Conservation (phyloP, 2,113 vertebrate genomes). For the Scopus umbretta region DNA sequence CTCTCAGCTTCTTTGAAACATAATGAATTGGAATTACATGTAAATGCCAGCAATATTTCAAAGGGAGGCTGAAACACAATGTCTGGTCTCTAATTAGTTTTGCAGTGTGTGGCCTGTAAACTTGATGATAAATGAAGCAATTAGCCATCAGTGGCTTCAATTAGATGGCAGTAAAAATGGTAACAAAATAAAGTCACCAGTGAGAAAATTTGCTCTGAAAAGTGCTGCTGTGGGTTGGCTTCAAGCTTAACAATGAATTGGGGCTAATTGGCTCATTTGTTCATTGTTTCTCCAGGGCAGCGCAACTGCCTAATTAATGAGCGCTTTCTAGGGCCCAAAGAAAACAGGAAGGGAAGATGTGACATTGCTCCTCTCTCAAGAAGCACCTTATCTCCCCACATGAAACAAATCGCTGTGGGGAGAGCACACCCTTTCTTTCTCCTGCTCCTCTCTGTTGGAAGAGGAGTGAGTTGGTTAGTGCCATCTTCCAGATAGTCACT, state of each 20-base stretch:
- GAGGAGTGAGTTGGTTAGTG: not conserved
- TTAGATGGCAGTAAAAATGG: slow-evolving; percentile 57
- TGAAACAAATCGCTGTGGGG: not conserved
- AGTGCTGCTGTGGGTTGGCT: slow-evolving; percentile 9
- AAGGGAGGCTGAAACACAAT: slow-evolving; percentile 28
- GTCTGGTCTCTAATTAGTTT: slow-evolving; percentile 46
- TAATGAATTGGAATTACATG: slow-evolving; percentile 31
- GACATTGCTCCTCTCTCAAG: not conserved
- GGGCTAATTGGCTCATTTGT: slow-evolving; percentile 38
- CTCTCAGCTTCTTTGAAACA: slow-evolving; percentile 22
- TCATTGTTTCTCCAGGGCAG: not conserved
- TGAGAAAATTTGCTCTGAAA: not conserved
- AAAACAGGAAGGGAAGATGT: not conserved
- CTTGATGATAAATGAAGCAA: slow-evolving; percentile 59
- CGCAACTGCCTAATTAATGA: not conserved
- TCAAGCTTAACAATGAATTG: not conserved
- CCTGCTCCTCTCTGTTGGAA: not conserved
- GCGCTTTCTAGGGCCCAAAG: not conserved
- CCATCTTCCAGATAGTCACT: not conserved
- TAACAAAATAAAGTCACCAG: slow-evolving; percentile 54
- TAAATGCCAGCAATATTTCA: slow-evolving; percentile 42
- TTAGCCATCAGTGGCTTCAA: slow-evolving; percentile 57
- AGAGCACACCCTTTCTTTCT: not conserved
- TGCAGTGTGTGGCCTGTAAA: slow-evolving; percentile 57
- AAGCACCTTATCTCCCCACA: not conserved